Base-by-base conservation (phyloP, 2,113 vertebrate genomes). In the Miniopterus natalensis region DNA sequence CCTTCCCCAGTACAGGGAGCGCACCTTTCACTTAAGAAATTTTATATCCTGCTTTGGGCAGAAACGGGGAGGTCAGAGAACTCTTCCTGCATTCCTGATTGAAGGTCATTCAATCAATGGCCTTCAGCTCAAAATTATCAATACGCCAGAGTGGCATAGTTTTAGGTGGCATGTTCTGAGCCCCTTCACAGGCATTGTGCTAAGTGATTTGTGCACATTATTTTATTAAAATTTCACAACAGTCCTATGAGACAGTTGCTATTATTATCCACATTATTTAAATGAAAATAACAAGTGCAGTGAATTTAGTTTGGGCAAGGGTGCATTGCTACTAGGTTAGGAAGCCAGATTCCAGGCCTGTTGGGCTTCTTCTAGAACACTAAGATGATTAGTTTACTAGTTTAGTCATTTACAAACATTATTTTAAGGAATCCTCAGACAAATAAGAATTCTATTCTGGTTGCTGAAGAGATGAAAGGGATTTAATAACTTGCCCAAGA, bases 391-490 rank as follows among this genome's bases (percentile, higher is more conserved):
- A 45, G 8, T 65, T 1, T 29, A 55, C 12, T 63, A 31, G 18
- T 49, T 70, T 18, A 53, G 25, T 61, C 20, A 84, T 75, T 78
- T 79, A 66, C 0, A 68, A 36, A 78, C 17, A 6, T 66, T 65
- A 75, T 18, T 31, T n/a, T 73, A 65, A 71, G 8, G 27, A 65
- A 42, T 75, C 10, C 42, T 53, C 5, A 91, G 47, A 59, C 7
- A 71, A 31, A 20, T 57, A 55, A 49, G 42, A 49, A 68, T 61
- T 81, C 25, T 86, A 15, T 66, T 73, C 88, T 66, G 8, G 1
- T 71, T 89, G 42, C 36, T 61, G 74, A 92, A 88, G 63, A 90
- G 55, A 77, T 95, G 53, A 73, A 65, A 83, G 68, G 83, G 61
- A 71, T 63, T 23, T 51, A 65, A 21, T 65, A 79, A 91, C 21